Evolutionary conservation across 2,888 invertebrate species (phyloP).

Genomic region (Atethmia centrago): DNA sequence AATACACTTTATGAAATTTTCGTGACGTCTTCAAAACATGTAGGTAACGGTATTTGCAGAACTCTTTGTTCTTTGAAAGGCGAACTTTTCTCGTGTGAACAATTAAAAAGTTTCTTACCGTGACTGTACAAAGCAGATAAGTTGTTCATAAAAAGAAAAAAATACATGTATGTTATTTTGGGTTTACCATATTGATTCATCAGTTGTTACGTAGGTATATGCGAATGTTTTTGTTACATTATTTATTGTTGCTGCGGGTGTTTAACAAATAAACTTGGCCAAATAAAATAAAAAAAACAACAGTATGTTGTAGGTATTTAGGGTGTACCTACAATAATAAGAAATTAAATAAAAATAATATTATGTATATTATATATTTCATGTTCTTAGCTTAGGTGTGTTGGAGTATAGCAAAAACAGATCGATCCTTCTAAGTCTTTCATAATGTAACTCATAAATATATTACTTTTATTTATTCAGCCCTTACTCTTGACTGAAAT

Average conservation of each 20-base stretch:
- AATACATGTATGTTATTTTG: background rate
- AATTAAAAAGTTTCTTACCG: constrained; percentile 50
- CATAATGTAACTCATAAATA: no score
- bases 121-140: constrained; percentile 5
- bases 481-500: no score
- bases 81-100: constrained; percentile 42
- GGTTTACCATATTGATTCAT: background rate
- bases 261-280: no score
- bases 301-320: no score
- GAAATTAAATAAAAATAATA: no score
- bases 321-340: no score
- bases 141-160: constrained; percentile 1
- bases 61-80: constrained; percentile 27
- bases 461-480: no score
- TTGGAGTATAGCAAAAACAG: no score
- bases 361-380: no score
- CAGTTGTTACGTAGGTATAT: background rate
- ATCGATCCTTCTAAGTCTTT: no score
- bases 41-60: constrained; percentile 5
- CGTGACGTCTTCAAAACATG: constrained; percentile 6
- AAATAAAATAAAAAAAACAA: no score
- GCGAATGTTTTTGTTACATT: background rate
- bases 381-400: no score
- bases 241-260: background rate
- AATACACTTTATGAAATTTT: constrained; percentile 17